These are phyloP conservation scores for Plestiodon gilberti DNA, from an alignment of 2,113 vertebrate species.

Conservation along the genomic window DNA sequence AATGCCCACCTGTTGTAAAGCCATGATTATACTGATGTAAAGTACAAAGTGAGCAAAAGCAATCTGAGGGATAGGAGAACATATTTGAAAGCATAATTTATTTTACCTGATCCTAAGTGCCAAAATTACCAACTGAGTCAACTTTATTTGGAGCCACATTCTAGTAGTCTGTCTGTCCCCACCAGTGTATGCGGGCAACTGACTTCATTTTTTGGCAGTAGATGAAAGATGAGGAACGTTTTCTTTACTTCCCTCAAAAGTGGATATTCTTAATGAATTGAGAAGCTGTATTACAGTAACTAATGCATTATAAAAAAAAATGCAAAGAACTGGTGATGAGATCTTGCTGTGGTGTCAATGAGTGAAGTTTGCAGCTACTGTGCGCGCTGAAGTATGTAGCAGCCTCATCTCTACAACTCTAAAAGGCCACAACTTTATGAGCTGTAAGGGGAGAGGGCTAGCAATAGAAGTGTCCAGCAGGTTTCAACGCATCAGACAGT, in stretches of 20 bases:
- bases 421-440: slow-evolving; percentile 35
- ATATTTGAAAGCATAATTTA: slow-evolving; percentile 27
- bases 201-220: neutral
- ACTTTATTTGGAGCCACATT: neutral
- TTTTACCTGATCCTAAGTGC: slow-evolving; percentile 6
- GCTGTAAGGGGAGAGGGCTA: slow-evolving; percentile 44
- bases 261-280: neutral
- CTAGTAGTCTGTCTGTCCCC: neutral
- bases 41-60: slow-evolving; percentile 15
- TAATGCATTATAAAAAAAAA: neutral
- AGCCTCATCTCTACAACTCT: neutral
- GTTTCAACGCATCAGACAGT: slow-evolving; percentile 39
- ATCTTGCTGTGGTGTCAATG: slow-evolving; percentile 4
- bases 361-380: slow-evolving; percentile 8
- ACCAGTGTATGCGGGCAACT: neutral
- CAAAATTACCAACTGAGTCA: slow-evolving; percentile 25
- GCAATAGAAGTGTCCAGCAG: slow-evolving; percentile 24
- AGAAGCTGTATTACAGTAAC: neutral
- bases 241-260: neutral
- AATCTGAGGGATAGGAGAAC: slow-evolving; percentile 5
- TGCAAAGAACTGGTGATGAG: neutral
- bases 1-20: slow-evolving; percentile 22
- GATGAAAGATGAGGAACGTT: neutral
- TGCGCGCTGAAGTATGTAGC: slow-evolving; percentile 3
- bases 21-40: slow-evolving; percentile 7